Conservation (phyloP, 2,113 vertebrate genomes). For the Tupaia chinensis region DNA sequence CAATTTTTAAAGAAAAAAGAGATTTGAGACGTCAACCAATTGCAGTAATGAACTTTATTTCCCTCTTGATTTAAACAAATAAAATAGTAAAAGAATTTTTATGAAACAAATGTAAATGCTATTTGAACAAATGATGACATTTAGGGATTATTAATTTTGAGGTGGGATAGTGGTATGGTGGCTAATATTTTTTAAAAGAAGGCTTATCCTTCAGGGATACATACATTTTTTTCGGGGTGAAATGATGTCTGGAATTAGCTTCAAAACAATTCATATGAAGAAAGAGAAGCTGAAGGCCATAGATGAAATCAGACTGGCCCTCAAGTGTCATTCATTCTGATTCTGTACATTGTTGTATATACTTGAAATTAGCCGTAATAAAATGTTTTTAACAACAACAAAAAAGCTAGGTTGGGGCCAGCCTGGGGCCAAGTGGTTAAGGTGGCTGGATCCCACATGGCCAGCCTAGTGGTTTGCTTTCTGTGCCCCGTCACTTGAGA, state of each 20-base stretch:
- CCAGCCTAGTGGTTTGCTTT: no score
- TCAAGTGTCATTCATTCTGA: neutral
- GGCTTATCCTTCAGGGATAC: neutral
- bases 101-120: neutral
- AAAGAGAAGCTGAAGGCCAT: neutral
- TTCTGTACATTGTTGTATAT: neutral
- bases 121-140: neutral
- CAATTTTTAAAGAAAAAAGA: neutral
- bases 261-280: neutral
- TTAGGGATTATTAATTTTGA: neutral
- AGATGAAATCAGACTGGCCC: neutral
- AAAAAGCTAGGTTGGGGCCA: no score
- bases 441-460: no score
- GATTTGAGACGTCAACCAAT: neutral
- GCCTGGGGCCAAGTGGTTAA: no score
- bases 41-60: neutral
- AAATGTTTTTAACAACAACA: neutral
- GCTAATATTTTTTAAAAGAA: neutral
- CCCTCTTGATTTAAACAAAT: neutral
- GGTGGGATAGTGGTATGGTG: neutral
- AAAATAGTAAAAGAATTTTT: neutral
- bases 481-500: no score
- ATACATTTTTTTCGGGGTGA: neutral
- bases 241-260: neutral
- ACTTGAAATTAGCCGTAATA: neutral